Evolutionary conservation across 2,113 vertebrate species (phyloP).

Genomic region (Lagopus leucura): DNA sequence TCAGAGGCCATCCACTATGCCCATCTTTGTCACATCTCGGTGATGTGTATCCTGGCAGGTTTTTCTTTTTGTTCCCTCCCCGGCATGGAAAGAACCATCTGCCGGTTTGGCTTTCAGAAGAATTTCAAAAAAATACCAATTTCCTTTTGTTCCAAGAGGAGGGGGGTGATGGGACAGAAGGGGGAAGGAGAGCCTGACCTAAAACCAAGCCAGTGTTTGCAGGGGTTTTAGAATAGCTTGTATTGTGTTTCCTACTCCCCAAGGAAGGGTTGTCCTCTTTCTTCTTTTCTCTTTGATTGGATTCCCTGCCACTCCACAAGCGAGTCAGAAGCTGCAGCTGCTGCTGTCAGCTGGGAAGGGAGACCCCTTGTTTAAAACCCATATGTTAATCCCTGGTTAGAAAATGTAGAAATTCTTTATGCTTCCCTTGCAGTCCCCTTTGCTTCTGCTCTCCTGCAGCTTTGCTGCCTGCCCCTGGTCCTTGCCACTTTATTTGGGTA

Average conservation of each 20-base stretch:
- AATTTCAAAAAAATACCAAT: conserved; percentile 80
- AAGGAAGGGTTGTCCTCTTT: conserved; percentile 80
- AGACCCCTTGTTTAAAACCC: conserved; percentile 75
- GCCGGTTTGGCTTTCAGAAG: conserved; percentile 79
- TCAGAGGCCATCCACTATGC: conserved; percentile 76
- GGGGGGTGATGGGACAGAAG: neutral
- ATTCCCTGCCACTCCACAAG: conserved; percentile 79
- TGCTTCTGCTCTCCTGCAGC: neutral
- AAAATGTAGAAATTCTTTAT: conserved; percentile 8
- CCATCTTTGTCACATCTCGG: conserved; percentile 77
- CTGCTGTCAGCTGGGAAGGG: conserved; percentile 77
- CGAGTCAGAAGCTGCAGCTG: conserved; percentile 81
- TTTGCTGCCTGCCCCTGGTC: accelerated
- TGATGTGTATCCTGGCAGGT: conserved; percentile 78
- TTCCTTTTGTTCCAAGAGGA: conserved; percentile 78
- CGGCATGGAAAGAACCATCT: conserved; percentile 78
- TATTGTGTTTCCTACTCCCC: conserved; percentile 80
- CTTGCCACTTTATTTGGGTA: neutral
- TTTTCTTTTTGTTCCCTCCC: conserved; percentile 61
- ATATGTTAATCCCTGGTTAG: conserved; percentile 67
- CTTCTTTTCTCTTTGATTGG: conserved; percentile 82
- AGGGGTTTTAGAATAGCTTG: conserved; percentile 75
- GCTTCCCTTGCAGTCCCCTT: neutral
- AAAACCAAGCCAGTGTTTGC: conserved; percentile 79
- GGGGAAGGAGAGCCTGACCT: conserved; percentile 58